A percentile compares a stretch with the other conserved stretches of the same genome.
These are phyloP conservation scores for Ophion costatus DNA, from an alignment of 2,888 invertebrate genomes.

Conservation along the genomic window DNA sequence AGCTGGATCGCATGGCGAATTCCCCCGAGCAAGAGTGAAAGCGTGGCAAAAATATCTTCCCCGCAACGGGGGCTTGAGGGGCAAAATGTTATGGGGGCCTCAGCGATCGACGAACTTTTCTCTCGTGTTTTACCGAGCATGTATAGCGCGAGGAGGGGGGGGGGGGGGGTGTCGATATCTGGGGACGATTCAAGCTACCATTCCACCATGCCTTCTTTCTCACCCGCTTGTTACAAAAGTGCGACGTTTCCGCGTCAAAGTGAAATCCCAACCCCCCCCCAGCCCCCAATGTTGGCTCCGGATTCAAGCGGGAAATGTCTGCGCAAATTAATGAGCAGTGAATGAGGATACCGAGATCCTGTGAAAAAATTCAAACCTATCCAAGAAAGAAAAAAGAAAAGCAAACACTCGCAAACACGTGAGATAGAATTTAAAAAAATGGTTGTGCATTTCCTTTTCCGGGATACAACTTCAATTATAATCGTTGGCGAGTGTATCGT, in stretches of 20 bases:
- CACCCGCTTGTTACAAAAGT: slow-evolving; percentile 23
- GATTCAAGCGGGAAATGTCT: slow-evolving; percentile 20
- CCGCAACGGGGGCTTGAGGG: slow-evolving; percentile 4
- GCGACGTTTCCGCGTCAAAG: slow-evolving; percentile 46
- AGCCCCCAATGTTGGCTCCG: slow-evolving; percentile 6
- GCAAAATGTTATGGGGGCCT: slow-evolving; percentile 53
- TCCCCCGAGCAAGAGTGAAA: slow-evolving; percentile 67
- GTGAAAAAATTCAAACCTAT: background rate
- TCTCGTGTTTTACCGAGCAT: slow-evolving; percentile 40
- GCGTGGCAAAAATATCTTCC: slow-evolving; percentile 67
- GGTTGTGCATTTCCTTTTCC: slow-evolving; percentile 4
- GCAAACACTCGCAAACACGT: background rate
- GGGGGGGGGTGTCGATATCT: slow-evolving; percentile 44
- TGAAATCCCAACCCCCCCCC: slow-evolving; percentile 8
- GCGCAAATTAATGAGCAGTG: background rate
- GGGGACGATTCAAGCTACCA: slow-evolving; percentile 23
- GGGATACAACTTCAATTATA: background rate
- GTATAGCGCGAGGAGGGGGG: background rate
- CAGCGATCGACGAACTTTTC: slow-evolving; percentile 60
- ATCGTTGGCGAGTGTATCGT: background rate
- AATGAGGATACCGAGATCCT: slow-evolving; percentile 6
- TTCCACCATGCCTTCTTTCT: slow-evolving; percentile 45
- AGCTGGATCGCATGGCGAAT: slow-evolving; percentile 35
- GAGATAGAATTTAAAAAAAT: background rate
- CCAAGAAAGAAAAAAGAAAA: background rate